A percentile compares a stretch with the other conserved stretches of the same genome.
Evolutionary conservation across 2,113 vertebrate genomes (phyloP).

Genomic region (Oreocharis arfaki): DNA sequence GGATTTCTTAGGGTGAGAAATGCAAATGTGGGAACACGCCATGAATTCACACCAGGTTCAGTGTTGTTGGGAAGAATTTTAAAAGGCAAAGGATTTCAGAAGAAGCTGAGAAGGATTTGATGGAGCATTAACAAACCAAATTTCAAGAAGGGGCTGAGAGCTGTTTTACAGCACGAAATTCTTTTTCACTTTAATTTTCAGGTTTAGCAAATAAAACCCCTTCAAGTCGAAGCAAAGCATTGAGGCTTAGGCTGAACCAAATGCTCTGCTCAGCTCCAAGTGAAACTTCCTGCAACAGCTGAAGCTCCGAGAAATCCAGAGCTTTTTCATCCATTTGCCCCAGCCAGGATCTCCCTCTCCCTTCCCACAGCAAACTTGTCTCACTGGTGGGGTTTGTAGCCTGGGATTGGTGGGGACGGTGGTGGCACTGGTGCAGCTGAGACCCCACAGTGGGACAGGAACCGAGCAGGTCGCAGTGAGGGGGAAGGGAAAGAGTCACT

Average conservation of each 20-base stretch:
- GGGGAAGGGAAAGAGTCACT: not conserved
- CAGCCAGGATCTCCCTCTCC: not conserved
- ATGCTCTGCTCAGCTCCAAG: not conserved
- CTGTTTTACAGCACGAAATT: not conserved
- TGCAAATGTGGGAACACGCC: not conserved
- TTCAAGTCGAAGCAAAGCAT: not conserved
- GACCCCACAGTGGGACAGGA: not conserved
- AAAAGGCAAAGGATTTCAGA: slow-evolving; percentile 13
- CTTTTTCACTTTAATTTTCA: slow-evolving; percentile 1
- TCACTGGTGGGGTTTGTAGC: not conserved
- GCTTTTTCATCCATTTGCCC: not conserved
- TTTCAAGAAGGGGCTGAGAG: not conserved
- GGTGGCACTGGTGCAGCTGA: not conserved
- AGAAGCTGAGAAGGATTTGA: slow-evolving; percentile 22
- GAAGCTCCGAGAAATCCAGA: not conserved
- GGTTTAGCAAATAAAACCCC: slow-evolving; percentile 5
- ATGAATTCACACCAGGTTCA: not conserved
- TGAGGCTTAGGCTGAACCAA: not conserved
- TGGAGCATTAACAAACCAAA: slow-evolving; percentile 17
- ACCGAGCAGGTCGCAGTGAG: rapidly evolving
- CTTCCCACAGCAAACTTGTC: not conserved
- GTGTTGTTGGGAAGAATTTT: not conserved
- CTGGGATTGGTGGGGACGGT: not conserved
- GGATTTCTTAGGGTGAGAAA: slow-evolving; percentile 5
- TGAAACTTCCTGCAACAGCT: not conserved